These are phyloP conservation scores for Dendrolimus punctatus DNA, from an alignment of 1,140 invertebrate species.

Conservation along the genomic window DNA sequence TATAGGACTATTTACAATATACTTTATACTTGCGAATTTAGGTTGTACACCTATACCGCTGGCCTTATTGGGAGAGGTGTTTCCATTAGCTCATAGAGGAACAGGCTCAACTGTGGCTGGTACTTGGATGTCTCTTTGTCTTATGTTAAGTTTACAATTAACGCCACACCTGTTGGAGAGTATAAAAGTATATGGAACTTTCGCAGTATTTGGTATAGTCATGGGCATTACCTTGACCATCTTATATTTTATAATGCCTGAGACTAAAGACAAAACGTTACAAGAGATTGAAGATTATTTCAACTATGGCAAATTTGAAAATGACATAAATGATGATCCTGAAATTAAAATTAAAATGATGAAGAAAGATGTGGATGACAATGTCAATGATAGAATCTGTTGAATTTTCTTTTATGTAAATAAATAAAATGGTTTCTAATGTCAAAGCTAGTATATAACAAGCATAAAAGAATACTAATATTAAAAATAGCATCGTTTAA, in stretches of 20 bases:
- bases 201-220: constrained; percentile 30
- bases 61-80: constrained; percentile 44
- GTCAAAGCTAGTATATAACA: no score
- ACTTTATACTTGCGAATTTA: constrained; percentile 43
- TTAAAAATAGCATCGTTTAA: no score
- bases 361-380: background rate
- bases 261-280: no score
- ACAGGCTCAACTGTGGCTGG: constrained; percentile 32
- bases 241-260: constrained; percentile 40
- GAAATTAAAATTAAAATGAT: constrained; percentile 10
- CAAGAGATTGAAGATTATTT: constrained; percentile 10
- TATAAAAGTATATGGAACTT: constrained; percentile 41
- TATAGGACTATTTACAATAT: constrained; percentile 30
- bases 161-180: constrained; percentile 37
- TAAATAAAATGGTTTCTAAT: no score
- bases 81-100: constrained; percentile 40
- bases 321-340: constrained; percentile 11
- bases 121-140: constrained; percentile 23
- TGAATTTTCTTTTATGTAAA: no score
- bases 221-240: constrained; percentile 23
- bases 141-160: constrained; percentile 33
- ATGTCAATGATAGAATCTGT: no score
- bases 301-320: constrained; percentile 28
- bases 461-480: no score
- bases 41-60: constrained; percentile 52